These are phyloP conservation scores for Drosophila littoralis DNA, from an alignment of 1,140 invertebrate genomes.

Conservation along the genomic window DNA sequence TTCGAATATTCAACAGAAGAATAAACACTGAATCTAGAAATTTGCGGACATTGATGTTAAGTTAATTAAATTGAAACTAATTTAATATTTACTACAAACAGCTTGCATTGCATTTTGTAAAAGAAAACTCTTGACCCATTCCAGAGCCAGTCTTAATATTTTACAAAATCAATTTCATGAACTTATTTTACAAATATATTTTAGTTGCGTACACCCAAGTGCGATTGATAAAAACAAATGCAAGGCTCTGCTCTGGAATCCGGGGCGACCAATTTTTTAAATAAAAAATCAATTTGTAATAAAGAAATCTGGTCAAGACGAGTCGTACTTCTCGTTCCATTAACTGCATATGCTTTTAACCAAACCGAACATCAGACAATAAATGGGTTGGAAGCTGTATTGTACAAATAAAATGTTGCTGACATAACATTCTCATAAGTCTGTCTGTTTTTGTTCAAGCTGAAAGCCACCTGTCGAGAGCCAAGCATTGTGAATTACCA, in stretches of 20 bases:
- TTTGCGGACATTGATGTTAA: no score
- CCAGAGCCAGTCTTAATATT: no score
- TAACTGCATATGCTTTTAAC: not conserved
- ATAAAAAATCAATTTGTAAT: no score
- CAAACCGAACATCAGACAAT: not conserved
- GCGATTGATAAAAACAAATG: no score
- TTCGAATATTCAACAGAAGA: not conserved
- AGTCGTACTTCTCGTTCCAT: not conserved
- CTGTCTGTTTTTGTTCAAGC: slow-evolving; percentile 17
- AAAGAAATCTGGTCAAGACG: not conserved
- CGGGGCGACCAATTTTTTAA: no score
- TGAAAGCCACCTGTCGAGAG: slow-evolving; percentile 3
- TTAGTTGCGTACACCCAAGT: no score
- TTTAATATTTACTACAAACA: not conserved
- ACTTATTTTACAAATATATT: no score
- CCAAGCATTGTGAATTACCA: not conserved
- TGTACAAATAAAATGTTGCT: not conserved
- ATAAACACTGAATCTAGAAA: not conserved
- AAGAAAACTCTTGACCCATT: no score
- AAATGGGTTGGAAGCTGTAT: slow-evolving; percentile 18
- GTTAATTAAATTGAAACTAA: not conserved
- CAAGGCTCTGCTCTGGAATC: no score
- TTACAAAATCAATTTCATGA: no score
- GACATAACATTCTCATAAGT: slow-evolving; percentile 64
- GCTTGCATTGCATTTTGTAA: no score